phyloP scores from a whole-genome alignment of 2,113 vertebrate genomes.

The Eublepharis macularius region DNA sequence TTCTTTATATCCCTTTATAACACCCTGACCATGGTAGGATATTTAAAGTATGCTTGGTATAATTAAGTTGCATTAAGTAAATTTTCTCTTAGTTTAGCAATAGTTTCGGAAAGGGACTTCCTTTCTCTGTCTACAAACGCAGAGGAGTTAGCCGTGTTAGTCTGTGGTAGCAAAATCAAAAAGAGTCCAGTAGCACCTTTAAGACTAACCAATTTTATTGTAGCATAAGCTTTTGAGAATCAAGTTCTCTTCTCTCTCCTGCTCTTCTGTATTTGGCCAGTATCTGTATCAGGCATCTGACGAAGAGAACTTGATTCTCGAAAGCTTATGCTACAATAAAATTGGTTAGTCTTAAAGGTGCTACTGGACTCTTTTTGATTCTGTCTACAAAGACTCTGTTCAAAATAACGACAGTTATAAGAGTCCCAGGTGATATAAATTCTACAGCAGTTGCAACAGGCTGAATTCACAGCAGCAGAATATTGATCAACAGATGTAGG shows the following conservation, averaged over 20 bases:
- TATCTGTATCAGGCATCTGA: too few relatives aligned
- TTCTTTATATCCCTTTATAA: background rate
- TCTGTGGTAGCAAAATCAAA: too few relatives aligned
- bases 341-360: too few relatives aligned
- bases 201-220: too few relatives aligned
- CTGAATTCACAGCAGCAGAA: slow-evolving; percentile 1
- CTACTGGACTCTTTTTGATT: too few relatives aligned
- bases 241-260: too few relatives aligned
- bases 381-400: background rate
- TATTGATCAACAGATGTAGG: slow-evolving; percentile 34
- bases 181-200: too few relatives aligned
- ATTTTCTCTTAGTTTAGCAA: background rate
- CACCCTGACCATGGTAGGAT: background rate
- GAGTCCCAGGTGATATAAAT: background rate
- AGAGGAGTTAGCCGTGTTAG: too few relatives aligned
- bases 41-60: background rate
- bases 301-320: too few relatives aligned
- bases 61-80: background rate
- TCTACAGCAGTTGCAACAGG: background rate
- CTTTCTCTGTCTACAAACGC: background rate
- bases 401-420: background rate
- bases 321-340: too few relatives aligned
- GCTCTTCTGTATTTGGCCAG: too few relatives aligned
- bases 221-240: too few relatives aligned
- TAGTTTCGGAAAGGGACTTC: background rate